Percentiles rank a stretch among this genome's conserved stretches.
phyloP scores from a whole-genome alignment of 2,113 vertebrate species.

The Pyxicephalus adspersus region DNA sequence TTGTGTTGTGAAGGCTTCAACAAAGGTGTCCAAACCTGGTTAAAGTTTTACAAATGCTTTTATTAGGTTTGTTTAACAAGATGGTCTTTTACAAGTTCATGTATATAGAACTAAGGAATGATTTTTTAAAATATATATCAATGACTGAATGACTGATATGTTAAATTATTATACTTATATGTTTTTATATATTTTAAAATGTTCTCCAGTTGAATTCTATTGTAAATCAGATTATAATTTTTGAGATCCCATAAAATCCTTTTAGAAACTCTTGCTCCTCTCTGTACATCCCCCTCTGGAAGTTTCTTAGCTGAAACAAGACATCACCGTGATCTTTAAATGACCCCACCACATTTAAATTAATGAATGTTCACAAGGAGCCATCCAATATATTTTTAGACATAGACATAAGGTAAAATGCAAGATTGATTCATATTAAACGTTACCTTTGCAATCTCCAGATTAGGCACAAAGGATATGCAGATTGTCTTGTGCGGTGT shows the following conservation, averaged over 20 bases:
- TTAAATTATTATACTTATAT: no score
- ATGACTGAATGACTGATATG: no score
- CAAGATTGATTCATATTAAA: constrained; percentile 48
- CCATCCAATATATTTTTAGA: constrained; percentile 55
- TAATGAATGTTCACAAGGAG: constrained; percentile 42
- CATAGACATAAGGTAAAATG: constrained; percentile 50
- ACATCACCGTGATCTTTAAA: constrained; percentile 51
- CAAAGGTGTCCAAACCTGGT: no score
- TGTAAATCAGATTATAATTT: not conserved
- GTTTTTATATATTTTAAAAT: no score
- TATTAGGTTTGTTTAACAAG: no score
- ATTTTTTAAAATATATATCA: no score
- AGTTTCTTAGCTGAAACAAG: constrained; percentile 17
- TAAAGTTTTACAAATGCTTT: no score
- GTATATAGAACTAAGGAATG: no score
- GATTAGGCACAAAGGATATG: constrained; percentile 50
- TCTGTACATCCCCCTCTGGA: constrained; percentile 3
- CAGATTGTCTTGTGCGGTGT: constrained; percentile 38
- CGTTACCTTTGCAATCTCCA: constrained; percentile 53
- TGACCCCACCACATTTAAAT: constrained; percentile 46
- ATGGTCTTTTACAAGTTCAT: no score
- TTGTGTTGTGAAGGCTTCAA: no score
- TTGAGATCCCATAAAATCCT: not conserved
- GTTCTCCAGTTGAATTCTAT: no score
- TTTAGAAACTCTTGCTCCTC: not conserved